These are phyloP conservation scores for Phengaris arion DNA, from an alignment of 2,888 invertebrate genomes.

Conservation along the genomic window DNA sequence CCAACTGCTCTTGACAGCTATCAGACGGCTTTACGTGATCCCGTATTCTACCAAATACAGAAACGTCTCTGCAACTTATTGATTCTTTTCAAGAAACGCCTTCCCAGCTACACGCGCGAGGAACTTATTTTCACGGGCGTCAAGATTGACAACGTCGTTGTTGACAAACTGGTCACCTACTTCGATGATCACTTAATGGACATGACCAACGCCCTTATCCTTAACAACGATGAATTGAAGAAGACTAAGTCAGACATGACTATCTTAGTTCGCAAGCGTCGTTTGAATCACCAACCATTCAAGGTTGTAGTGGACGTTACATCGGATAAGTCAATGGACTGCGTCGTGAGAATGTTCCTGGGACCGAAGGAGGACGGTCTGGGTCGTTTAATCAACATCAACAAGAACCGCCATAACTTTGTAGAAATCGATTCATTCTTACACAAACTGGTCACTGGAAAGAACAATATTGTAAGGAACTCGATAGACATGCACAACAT, in stretches of 20 bases:
- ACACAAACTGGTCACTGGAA: slow-evolving; percentile 80
- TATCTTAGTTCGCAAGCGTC: slow-evolving; percentile 78
- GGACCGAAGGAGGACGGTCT: slow-evolving; percentile 83
- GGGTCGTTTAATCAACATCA: slow-evolving; percentile 77
- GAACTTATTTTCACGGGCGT: slow-evolving; percentile 82
- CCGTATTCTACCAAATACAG: slow-evolving; percentile 85
- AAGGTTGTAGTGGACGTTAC: slow-evolving; percentile 76
- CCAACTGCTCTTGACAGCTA: slow-evolving; percentile 81
- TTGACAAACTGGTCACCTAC: slow-evolving; percentile 83
- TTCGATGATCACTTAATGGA: slow-evolving; percentile 84
- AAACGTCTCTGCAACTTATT: slow-evolving; percentile 80
- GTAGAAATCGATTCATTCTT: slow-evolving; percentile 82
- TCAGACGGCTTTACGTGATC: slow-evolving; percentile 84
- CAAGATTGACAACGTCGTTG: slow-evolving; percentile 80
- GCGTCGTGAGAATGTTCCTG: slow-evolving; percentile 83
- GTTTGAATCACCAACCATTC: slow-evolving; percentile 83
- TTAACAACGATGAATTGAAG: slow-evolving; percentile 69
- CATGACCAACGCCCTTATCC: slow-evolving; percentile 79
- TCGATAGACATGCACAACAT: slow-evolving; percentile 83
- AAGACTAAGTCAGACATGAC: slow-evolving; percentile 69
- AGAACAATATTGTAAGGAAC: slow-evolving; percentile 81
- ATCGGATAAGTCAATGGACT: slow-evolving; percentile 79
- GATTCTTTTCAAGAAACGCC: slow-evolving; percentile 78
- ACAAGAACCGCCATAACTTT: slow-evolving; percentile 80
- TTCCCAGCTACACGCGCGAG: slow-evolving; percentile 80